Evolutionary conservation across 2,888 invertebrate species (phyloP).

Genomic region (Stratiomys singularior): DNA sequence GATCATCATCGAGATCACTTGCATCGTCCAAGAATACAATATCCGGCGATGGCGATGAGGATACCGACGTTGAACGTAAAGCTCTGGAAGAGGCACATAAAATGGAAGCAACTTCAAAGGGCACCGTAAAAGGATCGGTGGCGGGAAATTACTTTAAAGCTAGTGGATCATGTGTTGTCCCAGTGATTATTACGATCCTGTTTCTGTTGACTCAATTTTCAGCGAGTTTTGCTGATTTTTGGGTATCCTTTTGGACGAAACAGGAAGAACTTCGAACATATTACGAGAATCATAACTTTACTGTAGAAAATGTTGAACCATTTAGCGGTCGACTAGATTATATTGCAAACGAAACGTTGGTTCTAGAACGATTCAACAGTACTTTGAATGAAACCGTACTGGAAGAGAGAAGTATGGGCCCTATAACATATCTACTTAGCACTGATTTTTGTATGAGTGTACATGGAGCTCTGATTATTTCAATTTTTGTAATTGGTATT

Average conservation of each 20-base stretch:
- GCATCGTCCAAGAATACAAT: slow-evolving; percentile 48
- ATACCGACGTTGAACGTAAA: slow-evolving; percentile 58
- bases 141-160: slow-evolving; percentile 67
- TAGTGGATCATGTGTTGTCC: slow-evolving; percentile 67
- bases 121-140: slow-evolving; percentile 65
- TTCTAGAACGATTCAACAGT: neutral
- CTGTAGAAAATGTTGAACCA: neutral
- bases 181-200: slow-evolving; percentile 63
- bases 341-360: neutral
- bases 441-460: slow-evolving; percentile 71
- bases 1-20: slow-evolving; percentile 47
- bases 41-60: slow-evolving; percentile 54
- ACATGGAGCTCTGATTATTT: slow-evolving; percentile 69
- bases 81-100: slow-evolving; percentile 39
- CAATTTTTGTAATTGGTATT: slow-evolving; percentile 70
- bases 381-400: neutral
- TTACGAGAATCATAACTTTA: slow-evolving; percentile 27
- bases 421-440: slow-evolving; percentile 49
- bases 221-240: slow-evolving; percentile 76
- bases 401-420: neutral
- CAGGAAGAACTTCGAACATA: slow-evolving; percentile 56
- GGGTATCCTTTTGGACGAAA: slow-evolving; percentile 73
- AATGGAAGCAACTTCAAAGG: slow-evolving; percentile 65
- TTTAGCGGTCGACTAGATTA: slow-evolving; percentile 6
- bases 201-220: slow-evolving; percentile 70